A percentile compares a stretch with the other conserved stretches of the same genome.
phyloP scores from a whole-genome alignment of 2,113 vertebrate genomes.

The Varanus salvator region DNA sequence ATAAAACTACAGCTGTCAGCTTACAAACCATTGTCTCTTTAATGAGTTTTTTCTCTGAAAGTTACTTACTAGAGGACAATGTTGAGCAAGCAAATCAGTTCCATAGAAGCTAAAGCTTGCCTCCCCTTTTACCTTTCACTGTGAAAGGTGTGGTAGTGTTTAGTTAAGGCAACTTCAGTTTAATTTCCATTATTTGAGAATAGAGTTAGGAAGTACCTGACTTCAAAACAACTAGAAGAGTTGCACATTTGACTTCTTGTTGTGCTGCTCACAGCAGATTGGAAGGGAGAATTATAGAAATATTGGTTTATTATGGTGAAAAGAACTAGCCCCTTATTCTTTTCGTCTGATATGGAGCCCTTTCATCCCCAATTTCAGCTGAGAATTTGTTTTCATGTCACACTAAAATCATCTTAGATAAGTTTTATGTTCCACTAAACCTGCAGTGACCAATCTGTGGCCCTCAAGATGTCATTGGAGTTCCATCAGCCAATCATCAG shows the following conservation, averaged over 20 bases:
- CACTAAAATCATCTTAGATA: too few relatives aligned
- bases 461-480: not conserved
- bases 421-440: too few relatives aligned
- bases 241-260: constrained; percentile 46
- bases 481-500: not conserved
- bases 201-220: constrained; percentile 55
- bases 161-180: constrained; percentile 73
- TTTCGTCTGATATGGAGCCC: not conserved
- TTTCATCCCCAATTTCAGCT: not conserved
- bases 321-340: not conserved
- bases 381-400: not conserved
- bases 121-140: not conserved
- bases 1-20: constrained; percentile 68
- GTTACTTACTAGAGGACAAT: constrained; percentile 67
- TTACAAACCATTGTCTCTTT: constrained; percentile 77
- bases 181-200: constrained; percentile 70
- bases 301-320: not conserved
- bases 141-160: not conserved
- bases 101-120: constrained; percentile 54
- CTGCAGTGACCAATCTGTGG: not conserved
- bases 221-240: constrained; percentile 32
- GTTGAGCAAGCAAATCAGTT: constrained; percentile 67
- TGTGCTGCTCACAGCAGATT: not conserved
- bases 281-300: not conserved
- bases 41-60: constrained; percentile 74